Base-by-base conservation (phyloP, 2,113 vertebrate species). In the Antechinus stuartii region DNA sequence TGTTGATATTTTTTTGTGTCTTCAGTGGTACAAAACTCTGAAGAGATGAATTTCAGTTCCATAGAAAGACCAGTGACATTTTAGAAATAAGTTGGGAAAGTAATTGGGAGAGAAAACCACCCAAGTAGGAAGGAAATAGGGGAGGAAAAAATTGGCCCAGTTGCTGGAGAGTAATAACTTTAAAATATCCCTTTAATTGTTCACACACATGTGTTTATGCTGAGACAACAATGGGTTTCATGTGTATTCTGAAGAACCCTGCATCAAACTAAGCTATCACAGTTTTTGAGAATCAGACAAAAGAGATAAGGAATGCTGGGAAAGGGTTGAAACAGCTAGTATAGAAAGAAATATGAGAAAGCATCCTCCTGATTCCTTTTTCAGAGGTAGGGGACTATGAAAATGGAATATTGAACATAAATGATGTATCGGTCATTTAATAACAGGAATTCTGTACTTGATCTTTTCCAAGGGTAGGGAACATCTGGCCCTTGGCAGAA, bases 11-110 rank as follows among this genome's bases (percentile, higher is more conserved):
- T 26, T 94, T 96, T 49, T 54, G 55, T 54, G 89, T 54, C 52
- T 76, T 2, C 25, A 42, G 26, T 89, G 91, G 90, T 52, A 49
- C n/a, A 94, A 76, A 90, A 91, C 90, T 42, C 55, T 0, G 0
- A 0, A 27, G 68, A 54, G 95, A 91, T 55, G 91, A 92, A 12
- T 91, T 53, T 55, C 0, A 0, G 89, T 50, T 46, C 53, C 92
- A 68, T 0, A 91, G 91, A 92, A 94, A 97, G 93, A n/a, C 90
- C 91, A 93, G 50, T 96, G 96, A 91, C 53, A 91, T 90, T 92
- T 96, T 96, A 57, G 56, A 92, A 89, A 90, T 12, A 93, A 25
- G 50, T 19, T 57, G 54, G 54, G 35, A 84, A 92, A 46, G 14
- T 24, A 54, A 42, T 55, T 91, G 53, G 24, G 53, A 49, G 47